Percentiles rank a stretch among this genome's conserved stretches.
Conservation (phyloP, 2,113 vertebrate genomes). For the Cisticola juncidis region DNA sequence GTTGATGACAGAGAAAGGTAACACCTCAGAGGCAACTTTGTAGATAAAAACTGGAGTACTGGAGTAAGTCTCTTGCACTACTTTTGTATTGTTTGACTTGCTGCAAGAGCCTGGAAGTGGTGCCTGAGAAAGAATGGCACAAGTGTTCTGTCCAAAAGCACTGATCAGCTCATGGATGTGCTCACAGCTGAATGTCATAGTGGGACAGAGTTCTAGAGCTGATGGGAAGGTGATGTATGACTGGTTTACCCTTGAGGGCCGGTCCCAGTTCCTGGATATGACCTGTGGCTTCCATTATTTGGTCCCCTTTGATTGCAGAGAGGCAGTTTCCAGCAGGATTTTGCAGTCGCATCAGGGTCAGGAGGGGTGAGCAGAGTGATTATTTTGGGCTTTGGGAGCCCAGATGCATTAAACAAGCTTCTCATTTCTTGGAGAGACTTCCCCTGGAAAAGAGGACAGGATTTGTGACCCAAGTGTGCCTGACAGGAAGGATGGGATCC, state of each 20-base stretch:
- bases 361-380: not conserved
- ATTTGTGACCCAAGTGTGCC: not conserved
- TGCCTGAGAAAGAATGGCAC: not conserved
- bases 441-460: not conserved
- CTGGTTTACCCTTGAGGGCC: not conserved
- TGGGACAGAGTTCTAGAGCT: not conserved
- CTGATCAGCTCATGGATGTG: not conserved
- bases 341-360: not conserved
- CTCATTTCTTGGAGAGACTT: constrained; percentile 25
- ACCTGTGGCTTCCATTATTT: not conserved
- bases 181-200: not conserved
- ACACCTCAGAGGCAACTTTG: not conserved
- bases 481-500: constrained; percentile 14
- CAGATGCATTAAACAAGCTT: constrained; percentile 11
- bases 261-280: not conserved
- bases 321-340: not conserved
- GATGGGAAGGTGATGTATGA: not conserved
- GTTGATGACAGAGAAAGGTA: not conserved
- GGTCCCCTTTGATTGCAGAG: not conserved
- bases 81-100: not conserved
- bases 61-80: not conserved
- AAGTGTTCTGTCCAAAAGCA: not conserved
- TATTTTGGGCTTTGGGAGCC: not conserved
- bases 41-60: not conserved
- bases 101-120: not conserved